phyloP scores from a whole-genome alignment of 1,140 invertebrate genomes.

The Drosophila murphyi region DNA sequence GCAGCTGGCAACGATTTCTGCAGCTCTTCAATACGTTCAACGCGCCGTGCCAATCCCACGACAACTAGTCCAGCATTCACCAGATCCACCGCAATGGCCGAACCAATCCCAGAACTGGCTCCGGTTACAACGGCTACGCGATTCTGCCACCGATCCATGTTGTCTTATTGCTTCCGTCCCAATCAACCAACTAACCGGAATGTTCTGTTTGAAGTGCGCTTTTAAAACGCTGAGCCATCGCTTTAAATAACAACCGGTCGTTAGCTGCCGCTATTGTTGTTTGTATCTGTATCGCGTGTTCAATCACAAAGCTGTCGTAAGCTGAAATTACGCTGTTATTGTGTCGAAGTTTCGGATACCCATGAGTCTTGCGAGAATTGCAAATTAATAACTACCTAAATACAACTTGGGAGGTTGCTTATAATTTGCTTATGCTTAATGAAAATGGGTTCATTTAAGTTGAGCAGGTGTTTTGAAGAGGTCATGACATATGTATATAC shows the following conservation, averaged over 20 bases:
- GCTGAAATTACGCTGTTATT: too few relatives aligned
- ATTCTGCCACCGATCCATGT: constrained; percentile 67
- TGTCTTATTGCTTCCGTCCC: too few relatives aligned
- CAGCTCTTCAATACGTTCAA: constrained; percentile 83
- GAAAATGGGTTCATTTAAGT: too few relatives aligned
- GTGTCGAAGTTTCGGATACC: not conserved
- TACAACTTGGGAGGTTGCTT: not conserved
- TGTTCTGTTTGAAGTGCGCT: too few relatives aligned
- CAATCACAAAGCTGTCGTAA: too few relatives aligned
- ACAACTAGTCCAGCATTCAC: constrained; percentile 86
- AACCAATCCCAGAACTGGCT: constrained; percentile 87
- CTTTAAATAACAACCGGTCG: too few relatives aligned
- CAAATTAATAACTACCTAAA: not conserved
- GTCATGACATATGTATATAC: too few relatives aligned
- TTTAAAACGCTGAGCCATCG: too few relatives aligned
- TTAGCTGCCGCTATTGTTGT: too few relatives aligned
- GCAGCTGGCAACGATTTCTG: constrained; percentile 43
- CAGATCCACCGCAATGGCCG: constrained; percentile 81
- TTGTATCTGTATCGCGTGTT: too few relatives aligned
- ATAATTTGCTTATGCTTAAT: constrained; percentile 7
- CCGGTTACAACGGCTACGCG: constrained; percentile 73
- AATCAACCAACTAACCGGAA: too few relatives aligned
- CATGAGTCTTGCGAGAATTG: not conserved
- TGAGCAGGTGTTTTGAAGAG: too few relatives aligned
- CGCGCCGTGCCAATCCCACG: constrained; percentile 88